These are phyloP conservation scores for Malurus alboscapulatus DNA, from an alignment of 2,113 vertebrate genomes.

Conservation along the genomic window DNA sequence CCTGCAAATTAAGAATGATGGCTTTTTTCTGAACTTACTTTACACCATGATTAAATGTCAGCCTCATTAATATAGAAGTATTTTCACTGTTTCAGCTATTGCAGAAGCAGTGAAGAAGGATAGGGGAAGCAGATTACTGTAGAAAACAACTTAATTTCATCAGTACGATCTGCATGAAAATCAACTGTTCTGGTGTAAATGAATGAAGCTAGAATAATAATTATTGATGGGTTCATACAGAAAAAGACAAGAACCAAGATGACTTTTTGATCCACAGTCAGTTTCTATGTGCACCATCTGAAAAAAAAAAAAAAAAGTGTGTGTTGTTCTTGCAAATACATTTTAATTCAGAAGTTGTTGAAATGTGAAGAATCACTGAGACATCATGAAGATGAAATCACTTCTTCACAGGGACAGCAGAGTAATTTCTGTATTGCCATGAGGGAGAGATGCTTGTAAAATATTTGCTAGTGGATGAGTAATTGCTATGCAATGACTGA, in stretches of 20 bases:
- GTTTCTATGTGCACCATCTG: background rate
- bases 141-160: background rate
- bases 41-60: constrained; percentile 33
- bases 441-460: background rate
- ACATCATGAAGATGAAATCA: background rate
- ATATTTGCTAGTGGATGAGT: background rate
- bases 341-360: background rate
- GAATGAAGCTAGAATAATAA: background rate
- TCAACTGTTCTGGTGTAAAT: background rate
- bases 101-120: background rate
- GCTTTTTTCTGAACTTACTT: background rate
- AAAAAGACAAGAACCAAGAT: background rate
- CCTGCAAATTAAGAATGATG: background rate
- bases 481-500: background rate
- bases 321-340: background rate
- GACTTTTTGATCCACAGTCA: background rate
- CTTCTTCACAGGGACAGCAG: background rate
- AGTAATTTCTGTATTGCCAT: background rate
- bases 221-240: background rate
- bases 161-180: background rate
- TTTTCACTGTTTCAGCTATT: background rate
- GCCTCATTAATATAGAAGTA: background rate
- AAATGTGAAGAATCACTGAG: background rate
- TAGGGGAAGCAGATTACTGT: background rate
- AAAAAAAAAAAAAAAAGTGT: background rate